Evolutionary conservation across 2,797 vertebrate species (phyloP).

Genomic region (Hippopotamyrus pictus): DNA sequence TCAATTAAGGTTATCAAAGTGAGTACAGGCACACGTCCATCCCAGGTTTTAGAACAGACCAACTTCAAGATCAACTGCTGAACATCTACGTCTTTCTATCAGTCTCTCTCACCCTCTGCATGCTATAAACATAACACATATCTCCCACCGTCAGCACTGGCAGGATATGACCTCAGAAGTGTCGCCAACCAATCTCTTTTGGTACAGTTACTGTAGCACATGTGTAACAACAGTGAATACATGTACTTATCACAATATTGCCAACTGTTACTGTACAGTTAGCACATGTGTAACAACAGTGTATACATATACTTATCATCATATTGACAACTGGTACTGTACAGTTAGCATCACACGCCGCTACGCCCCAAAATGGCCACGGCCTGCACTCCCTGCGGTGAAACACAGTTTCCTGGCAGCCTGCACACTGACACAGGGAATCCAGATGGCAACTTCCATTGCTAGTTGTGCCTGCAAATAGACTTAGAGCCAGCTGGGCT

Average conservation of each 20-base stretch:
- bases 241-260: background rate
- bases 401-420: background rate
- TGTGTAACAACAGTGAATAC: background rate
- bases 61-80: background rate
- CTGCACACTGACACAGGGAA: background rate
- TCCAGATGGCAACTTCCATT: conserved; percentile 14
- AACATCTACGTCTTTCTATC: background rate
- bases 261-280: background rate
- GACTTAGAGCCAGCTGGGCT: conserved; percentile 22
- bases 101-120: background rate
- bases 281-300: background rate
- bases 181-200: background rate
- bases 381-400: background rate
- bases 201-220: background rate
- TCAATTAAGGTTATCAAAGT: conserved; percentile 70
- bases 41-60: background rate
- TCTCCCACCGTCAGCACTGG: background rate
- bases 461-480: conserved; percentile 24
- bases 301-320: background rate
- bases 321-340: background rate
- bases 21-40: conserved; percentile 24
- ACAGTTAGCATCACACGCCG: background rate
- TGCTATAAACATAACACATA: background rate
- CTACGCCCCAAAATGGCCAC: background rate
- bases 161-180: background rate